These are phyloP conservation scores for Notamacropus eugenii DNA, from an alignment of 2,797 vertebrate species.

Conservation along the genomic window DNA sequence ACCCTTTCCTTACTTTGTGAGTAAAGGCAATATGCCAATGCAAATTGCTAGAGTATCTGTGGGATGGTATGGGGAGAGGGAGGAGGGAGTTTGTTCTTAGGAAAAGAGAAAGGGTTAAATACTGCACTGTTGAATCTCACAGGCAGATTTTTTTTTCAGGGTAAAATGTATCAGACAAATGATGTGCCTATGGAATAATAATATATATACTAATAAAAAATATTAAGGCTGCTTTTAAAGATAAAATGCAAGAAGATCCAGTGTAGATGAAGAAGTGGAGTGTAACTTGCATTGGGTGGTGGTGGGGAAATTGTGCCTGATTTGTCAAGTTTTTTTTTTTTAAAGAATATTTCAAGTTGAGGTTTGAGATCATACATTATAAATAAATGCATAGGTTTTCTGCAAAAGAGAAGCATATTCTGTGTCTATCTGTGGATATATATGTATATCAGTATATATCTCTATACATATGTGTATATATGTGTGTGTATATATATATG, in stretches of 20 bases:
- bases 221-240: slow-evolving; percentile 73
- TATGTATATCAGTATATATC: slow-evolving; percentile 84
- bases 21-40: slow-evolving; percentile 69
- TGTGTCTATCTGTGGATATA: slow-evolving; percentile 83
- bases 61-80: slow-evolving; percentile 69
- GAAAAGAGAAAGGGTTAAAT: slow-evolving; percentile 86
- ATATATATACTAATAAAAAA: slow-evolving; percentile 72
- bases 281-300: slow-evolving; percentile 77
- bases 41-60: slow-evolving; percentile 70
- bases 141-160: slow-evolving; percentile 68
- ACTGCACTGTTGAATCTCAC: slow-evolving; percentile 78
- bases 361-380: slow-evolving; percentile 70
- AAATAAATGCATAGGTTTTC: slow-evolving; percentile 65
- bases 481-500: slow-evolving; percentile 84
- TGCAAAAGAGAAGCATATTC: slow-evolving; percentile 60
- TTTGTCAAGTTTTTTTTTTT: slow-evolving; percentile 65
- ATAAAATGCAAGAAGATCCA: slow-evolving; percentile 50
- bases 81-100: slow-evolving; percentile 77
- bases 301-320: slow-evolving; percentile 71
- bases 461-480: slow-evolving; percentile 80
- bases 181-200: slow-evolving; percentile 78
- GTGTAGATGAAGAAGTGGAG: neutral
- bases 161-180: slow-evolving; percentile 76
- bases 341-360: slow-evolving; percentile 68
- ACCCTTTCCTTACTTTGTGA: slow-evolving; percentile 84